Conservation (phyloP, 2,113 vertebrate species). For the Erinaceus europaeus region DNA sequence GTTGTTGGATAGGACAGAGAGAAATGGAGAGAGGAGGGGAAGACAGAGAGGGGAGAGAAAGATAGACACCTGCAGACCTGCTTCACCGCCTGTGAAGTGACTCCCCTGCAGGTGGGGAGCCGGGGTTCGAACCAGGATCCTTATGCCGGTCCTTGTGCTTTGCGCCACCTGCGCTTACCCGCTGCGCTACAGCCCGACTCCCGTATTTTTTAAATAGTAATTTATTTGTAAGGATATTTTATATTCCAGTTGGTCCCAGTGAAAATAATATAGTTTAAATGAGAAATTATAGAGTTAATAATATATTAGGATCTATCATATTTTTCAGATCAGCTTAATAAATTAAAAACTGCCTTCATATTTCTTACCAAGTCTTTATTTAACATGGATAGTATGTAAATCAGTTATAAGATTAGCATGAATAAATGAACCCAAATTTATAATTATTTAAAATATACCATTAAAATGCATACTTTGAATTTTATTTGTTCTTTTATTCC, state of each 20-base stretch:
- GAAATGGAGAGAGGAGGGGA: too few relatives aligned
- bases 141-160: too few relatives aligned
- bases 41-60: too few relatives aligned
- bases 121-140: too few relatives aligned
- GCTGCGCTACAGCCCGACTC: too few relatives aligned
- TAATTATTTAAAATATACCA: slow-evolving; percentile 49
- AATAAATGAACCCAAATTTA: slow-evolving; percentile 62
- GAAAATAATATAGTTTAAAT: slow-evolving; percentile 50
- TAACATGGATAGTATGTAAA: slow-evolving; percentile 39
- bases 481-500: slow-evolving; percentile 48
- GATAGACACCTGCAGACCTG: too few relatives aligned
- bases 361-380: neutral
- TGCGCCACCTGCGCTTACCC: too few relatives aligned
- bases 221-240: slow-evolving; percentile 5
- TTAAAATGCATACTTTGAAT: slow-evolving; percentile 20
- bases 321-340: slow-evolving; percentile 34
- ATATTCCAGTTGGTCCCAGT: slow-evolving; percentile 35
- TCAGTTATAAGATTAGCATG: slow-evolving; percentile 29
- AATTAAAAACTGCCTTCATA: slow-evolving; percentile 57
- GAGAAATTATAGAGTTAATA: slow-evolving; percentile 59
- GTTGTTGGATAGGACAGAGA: too few relatives aligned
- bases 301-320: slow-evolving; percentile 17
- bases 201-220: neutral
- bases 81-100: too few relatives aligned
- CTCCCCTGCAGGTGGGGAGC: too few relatives aligned